Percentiles rank a stretch among this genome's conserved stretches.
These are phyloP conservation scores for Vidua macroura DNA, from an alignment of 2,113 vertebrate genomes.

Conservation along the genomic window DNA sequence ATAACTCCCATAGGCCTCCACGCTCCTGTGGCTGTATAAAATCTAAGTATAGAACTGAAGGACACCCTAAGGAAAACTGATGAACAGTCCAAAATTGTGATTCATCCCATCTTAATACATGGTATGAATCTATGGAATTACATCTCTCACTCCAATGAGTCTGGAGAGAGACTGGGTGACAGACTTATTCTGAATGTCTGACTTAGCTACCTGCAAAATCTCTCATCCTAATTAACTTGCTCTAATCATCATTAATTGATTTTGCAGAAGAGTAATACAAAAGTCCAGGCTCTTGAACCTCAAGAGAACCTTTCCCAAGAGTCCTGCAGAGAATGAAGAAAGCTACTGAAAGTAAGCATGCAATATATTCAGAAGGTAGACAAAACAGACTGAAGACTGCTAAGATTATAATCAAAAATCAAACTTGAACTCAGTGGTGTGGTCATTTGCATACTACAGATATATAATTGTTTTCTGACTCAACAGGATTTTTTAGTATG, in stretches of 20 bases:
- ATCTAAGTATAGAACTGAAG: not conserved
- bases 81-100: not conserved
- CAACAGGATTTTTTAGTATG: not conserved
- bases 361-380: not conserved
- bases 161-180: not conserved
- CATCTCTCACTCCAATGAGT: not conserved
- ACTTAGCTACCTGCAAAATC: not conserved
- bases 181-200: not conserved
- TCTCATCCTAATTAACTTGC: not conserved
- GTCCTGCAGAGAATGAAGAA: not conserved
- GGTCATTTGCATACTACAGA: not conserved
- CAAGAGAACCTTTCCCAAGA: not conserved
- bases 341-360: not conserved
- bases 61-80: not conserved
- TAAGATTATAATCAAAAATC: not conserved
- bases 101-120: not conserved
- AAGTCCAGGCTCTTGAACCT: not conserved
- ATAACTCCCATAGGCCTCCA: not conserved
- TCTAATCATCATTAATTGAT: not conserved
- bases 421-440: not conserved
- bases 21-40: accelerated
- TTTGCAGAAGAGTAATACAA: not conserved
- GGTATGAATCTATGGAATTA: not conserved
- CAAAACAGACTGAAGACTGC: not conserved
- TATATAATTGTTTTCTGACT: not conserved